These are phyloP conservation scores for Cercocebus atys DNA, from an alignment of 2,113 vertebrate species.

Conservation along the genomic window DNA sequence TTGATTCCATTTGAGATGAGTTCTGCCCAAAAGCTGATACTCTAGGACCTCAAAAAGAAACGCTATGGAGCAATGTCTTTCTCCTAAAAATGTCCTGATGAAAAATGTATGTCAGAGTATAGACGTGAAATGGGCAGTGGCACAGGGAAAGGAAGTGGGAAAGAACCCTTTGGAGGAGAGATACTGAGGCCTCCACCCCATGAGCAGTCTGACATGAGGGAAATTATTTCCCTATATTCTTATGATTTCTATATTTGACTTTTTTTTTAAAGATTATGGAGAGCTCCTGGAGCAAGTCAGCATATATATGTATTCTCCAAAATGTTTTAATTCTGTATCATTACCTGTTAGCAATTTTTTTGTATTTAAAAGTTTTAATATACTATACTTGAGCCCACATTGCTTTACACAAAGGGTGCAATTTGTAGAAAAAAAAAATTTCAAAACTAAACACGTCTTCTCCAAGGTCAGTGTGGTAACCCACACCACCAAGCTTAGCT, in stretches of 20 bases:
- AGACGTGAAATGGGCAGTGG: not conserved
- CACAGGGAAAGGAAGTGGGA: not conserved
- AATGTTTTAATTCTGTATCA: constrained; percentile 19
- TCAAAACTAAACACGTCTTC: constrained; percentile 13
- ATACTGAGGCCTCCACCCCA: not conserved
- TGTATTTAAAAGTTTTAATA: constrained; percentile 36
- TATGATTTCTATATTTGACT: constrained; percentile 19
- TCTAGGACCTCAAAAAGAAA: not conserved
- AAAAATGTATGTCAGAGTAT: not conserved
- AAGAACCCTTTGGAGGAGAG: not conserved
- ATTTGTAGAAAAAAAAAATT: constrained; percentile 7
- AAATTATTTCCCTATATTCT: not conserved
- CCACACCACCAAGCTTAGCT: constrained; percentile 6
- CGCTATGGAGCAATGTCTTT: not conserved
- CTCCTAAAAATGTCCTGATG: not conserved
- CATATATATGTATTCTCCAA: not conserved
- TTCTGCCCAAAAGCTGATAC: not conserved
- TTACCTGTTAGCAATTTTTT: constrained; percentile 3
- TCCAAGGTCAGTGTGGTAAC: constrained; percentile 22
- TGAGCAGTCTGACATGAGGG: not conserved
- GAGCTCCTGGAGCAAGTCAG: not conserved
- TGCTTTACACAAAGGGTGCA: not conserved
- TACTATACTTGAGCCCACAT: not conserved
- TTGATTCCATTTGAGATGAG: not conserved
- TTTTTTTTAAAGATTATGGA: not conserved